phyloP scores from a whole-genome alignment of 2,113 vertebrate species.

The Numenius arquata region DNA sequence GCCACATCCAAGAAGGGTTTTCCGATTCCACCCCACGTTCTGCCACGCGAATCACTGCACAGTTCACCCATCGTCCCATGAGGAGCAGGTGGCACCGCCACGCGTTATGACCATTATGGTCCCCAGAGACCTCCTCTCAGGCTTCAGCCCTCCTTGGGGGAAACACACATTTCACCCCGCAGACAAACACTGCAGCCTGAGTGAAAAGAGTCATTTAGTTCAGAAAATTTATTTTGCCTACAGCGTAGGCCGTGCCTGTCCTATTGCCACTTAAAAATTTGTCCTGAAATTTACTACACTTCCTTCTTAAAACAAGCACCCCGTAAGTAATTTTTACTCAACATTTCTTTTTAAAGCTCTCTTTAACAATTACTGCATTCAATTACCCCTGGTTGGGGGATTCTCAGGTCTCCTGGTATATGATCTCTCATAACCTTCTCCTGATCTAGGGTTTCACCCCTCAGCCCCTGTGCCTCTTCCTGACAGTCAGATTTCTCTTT shows the following conservation, averaged over 20 bases:
- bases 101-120: background rate
- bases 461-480: background rate
- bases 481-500: slow-evolving; percentile 26
- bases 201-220: slow-evolving; percentile 40
- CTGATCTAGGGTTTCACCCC: slow-evolving; percentile 16
- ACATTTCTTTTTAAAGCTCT: slow-evolving; percentile 35
- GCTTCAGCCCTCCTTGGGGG: background rate
- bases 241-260: background rate
- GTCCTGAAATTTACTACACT: slow-evolving; percentile 58
- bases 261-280: slow-evolving; percentile 38
- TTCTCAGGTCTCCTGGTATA: slow-evolving; percentile 19
- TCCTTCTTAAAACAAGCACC: slow-evolving; percentile 51
- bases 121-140: background rate
- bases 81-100: background rate
- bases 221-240: slow-evolving; percentile 49
- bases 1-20: background rate
- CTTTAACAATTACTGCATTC: slow-evolving; percentile 35
- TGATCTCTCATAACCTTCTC: slow-evolving; percentile 39
- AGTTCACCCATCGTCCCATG: background rate
- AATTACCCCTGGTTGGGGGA: background rate
- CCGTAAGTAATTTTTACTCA: background rate
- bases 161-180: slow-evolving; percentile 22
- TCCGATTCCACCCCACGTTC: background rate
- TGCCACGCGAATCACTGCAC: background rate
- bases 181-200: slow-evolving; percentile 27